Evolutionary conservation across 2,113 vertebrate species (phyloP).

Genomic region (Heteronetta atricapilla): DNA sequence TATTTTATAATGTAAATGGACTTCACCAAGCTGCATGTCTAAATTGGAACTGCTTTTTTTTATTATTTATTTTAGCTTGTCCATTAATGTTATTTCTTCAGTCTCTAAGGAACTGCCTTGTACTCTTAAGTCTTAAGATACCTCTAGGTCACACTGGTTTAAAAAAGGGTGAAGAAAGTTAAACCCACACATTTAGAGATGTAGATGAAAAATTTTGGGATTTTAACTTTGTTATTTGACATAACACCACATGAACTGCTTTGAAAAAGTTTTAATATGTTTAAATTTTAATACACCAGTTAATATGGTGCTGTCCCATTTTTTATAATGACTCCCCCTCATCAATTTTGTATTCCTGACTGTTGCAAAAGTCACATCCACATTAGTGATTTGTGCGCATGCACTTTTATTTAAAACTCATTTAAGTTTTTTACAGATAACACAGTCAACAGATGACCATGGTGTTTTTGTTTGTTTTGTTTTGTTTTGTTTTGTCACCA

Average conservation of each 20-base stretch:
- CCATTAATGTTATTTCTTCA: constrained; percentile 71
- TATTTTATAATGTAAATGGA: constrained; percentile 73
- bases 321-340: neutral
- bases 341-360: constrained; percentile 25
- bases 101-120: constrained; percentile 61
- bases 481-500: neutral
- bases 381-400: neutral
- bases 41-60: neutral
- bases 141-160: constrained; percentile 48
- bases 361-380: neutral
- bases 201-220: neutral
- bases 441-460: neutral
- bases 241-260: neutral
- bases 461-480: too few species aligned
- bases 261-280: neutral
- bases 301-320: neutral
- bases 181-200: neutral
- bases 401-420: neutral
- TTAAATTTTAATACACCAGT: neutral
- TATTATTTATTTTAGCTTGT: constrained; percentile 57
- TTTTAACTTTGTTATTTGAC: neutral
- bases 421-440: neutral
- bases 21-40: constrained; percentile 38
- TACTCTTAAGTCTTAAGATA: constrained; percentile 58
- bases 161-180: neutral